Base-by-base conservation (phyloP, 2,113 vertebrate genomes). In the Ivindomyrus marchei region DNA sequence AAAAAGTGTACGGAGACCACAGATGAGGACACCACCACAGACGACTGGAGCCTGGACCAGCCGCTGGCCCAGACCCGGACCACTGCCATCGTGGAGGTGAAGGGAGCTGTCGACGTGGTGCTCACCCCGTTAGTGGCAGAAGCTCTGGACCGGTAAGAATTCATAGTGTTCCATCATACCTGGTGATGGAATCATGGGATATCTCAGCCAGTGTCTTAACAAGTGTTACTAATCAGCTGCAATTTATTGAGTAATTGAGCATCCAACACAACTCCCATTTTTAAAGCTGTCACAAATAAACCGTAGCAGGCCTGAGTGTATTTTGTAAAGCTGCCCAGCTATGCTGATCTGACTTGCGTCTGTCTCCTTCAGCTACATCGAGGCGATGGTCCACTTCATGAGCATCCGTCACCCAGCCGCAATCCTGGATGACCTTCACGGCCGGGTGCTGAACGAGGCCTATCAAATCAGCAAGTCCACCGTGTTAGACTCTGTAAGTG, bases 391-490 rank as follows among this genome's bases (percentile, higher is more conserved):
- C 88, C 97, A 99, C 85, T 97, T 97, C 91, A 96, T 95, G 56
- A 98, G 97, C 92, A 96, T 97, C n/a, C 96, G 96, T 45, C 98
- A 99, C 85, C 98, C 98, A 19, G 97, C 98, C 85, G 95, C 97
- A 0, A 99, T 99, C 50, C 96, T 99, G 58, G 98, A 99, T 91
- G 96, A 98, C 92, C 96, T 99, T 62, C 98, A 99, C 31, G 96
- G 95, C 49, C 98, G 97, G 92, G 98, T 99, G 84, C 96, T 99
- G 56, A 96, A 96, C 62, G 98, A 98, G 91, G 98, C 98, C 86
- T 97, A 98, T 88, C 98, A 99, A 93, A 98, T 97, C 93, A 99
- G 98, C 97, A 99, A 98, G 94, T 98, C 98, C 62, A 97, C 97
- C 0, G 98, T 98, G 92, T 96, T 97, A 0, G 98, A 99, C 93